phyloP scores from a whole-genome alignment of 1,140 invertebrate genomes.

The Temnothorax nylanderi region DNA sequence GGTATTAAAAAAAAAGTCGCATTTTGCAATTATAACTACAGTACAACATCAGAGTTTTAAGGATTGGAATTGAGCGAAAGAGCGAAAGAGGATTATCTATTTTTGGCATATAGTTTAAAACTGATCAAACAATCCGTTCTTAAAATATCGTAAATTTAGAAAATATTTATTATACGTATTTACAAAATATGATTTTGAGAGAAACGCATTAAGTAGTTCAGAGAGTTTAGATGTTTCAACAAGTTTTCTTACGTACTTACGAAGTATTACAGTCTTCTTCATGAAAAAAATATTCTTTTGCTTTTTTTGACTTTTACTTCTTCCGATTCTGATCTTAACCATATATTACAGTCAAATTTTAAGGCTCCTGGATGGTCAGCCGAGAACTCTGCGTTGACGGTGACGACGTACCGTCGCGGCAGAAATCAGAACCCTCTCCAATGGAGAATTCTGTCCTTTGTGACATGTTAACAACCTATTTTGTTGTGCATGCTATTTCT shows the following conservation, averaged over 20 bases:
- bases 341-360: not conserved
- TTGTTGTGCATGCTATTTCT: too few species aligned
- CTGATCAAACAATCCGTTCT: not conserved
- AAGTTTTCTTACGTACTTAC: not conserved
- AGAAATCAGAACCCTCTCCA: too few species aligned
- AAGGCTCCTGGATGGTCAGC: too few species aligned
- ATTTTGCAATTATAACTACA: not conserved
- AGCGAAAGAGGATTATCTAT: not conserved
- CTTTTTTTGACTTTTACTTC: not conserved
- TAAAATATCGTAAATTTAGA: not conserved
- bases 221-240: not conserved
- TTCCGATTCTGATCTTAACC: not conserved
- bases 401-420: too few species aligned
- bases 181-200: not conserved
- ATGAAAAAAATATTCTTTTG: not conserved
- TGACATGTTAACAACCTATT: too few species aligned
- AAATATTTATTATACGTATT: too few species aligned
- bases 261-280: not conserved
- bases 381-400: too few species aligned
- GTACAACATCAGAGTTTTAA: not conserved
- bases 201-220: not conserved
- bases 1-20: not conserved
- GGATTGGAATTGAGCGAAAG: not conserved
- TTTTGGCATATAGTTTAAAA: not conserved
- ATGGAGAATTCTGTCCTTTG: too few species aligned